Base-by-base conservation (phyloP, 2,797 vertebrate species). In the Sebastes kiyomatsui region DNA sequence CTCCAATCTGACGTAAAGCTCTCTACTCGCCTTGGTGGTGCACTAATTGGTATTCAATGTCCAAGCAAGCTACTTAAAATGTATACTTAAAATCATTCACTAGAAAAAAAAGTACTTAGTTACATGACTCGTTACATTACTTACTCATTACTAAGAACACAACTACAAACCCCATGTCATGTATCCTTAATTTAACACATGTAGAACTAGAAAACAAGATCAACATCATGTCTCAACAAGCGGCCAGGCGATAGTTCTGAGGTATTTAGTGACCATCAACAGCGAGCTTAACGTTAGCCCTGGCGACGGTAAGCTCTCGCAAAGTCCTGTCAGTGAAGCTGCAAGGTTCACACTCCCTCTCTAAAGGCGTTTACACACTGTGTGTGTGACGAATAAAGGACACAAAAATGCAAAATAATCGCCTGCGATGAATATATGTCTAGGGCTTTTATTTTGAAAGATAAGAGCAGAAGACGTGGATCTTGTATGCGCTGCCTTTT, bases 1-100 rank as follows among this genome's bases (percentile, higher is more conserved):
- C 55, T 52, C 20, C 18, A 60, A 4, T 52, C 75, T 76, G 62
- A 61, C 58, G 46, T 83, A 65, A 7, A 27, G 56, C 25, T 27
- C 68, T 64, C 33, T 20, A 65, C 33, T 46, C 1, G 6, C 65
- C 56, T 73, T 75, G 18, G 78, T 74, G 59, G 22, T 2, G 6
- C 2, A 23, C 16, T 49, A 71, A 55, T 56, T 49, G 7, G 25
- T 16, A 38, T 30, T 22, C n/a, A 75, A 5, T 23, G 30, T n/a
- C 22, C 59, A 4, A 1, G 23, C n/a, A 56, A 23, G 14, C 3
- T 12, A 38, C 11, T 14, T 28, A 38, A 38, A 9, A 65, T 67
- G 42, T 20, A 46, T 58, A 59, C 3, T 59, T 59, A 59, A 2
- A 59, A 56, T 46, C 14, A 42, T 42, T 42, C 38, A 42, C 38